Evolutionary conservation across 2,797 vertebrate species (phyloP).

Genomic region (Crenuchus spilurus): DNA sequence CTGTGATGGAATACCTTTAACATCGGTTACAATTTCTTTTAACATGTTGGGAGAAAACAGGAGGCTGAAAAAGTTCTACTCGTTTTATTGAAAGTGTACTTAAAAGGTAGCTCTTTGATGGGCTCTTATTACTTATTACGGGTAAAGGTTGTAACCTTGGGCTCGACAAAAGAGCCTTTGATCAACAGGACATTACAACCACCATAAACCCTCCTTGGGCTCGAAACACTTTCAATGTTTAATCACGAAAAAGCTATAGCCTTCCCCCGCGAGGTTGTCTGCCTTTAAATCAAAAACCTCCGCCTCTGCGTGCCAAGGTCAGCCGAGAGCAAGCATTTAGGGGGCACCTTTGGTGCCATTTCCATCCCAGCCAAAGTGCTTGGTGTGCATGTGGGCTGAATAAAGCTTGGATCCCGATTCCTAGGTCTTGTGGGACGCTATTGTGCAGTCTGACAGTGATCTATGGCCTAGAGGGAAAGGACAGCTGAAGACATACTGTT

Average conservation of each 20-base stretch:
- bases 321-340: conserved; percentile 6
- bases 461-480: conserved; percentile 8
- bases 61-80: too few species aligned
- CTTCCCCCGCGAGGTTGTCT: not conserved
- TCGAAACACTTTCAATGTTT: conserved; percentile 14
- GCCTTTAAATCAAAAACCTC: conserved; percentile 14
- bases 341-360: conserved; percentile 13
- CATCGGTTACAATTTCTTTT: not conserved
- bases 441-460: conserved; percentile 21
- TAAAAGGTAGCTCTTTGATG: not conserved
- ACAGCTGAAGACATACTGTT: not conserved
- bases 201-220: conserved; percentile 12
- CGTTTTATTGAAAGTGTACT: not conserved
- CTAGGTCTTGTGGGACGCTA: conserved; percentile 1
- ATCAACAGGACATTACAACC: conserved; percentile 17
- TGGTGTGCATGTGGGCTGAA: conserved; percentile 1
- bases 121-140: not conserved
- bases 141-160: conserved; percentile 34
- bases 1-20: conserved; percentile 12
- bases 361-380: conserved; percentile 29
- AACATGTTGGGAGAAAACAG: not conserved
- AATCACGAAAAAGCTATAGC: not conserved
- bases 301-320: conserved; percentile 18
- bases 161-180: conserved; percentile 2
- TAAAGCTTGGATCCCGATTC: conserved; percentile 1